Conservation (phyloP, 2,888 invertebrate genomes). For the Pachycephus smyrnensis region DNA sequence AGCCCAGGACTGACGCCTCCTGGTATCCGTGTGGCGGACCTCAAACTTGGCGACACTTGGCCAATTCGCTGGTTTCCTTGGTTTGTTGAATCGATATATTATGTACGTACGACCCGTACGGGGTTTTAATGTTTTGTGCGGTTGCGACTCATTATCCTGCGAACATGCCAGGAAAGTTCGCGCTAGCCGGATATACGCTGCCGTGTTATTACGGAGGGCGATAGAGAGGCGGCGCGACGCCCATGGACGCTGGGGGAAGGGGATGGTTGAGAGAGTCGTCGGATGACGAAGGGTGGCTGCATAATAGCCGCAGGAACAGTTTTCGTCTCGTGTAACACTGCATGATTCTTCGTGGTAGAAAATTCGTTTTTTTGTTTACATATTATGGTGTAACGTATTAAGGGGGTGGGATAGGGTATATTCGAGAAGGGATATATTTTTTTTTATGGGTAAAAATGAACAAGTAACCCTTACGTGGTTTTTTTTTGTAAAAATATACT, state of each 20-base stretch:
- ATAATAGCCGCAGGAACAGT: neutral
- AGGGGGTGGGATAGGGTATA: neutral
- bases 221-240: neutral
- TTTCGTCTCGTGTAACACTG: neutral
- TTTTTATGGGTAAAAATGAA: neutral
- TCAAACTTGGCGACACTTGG: constrained; percentile 53
- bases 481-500: neutral
- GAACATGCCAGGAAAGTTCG: constrained; percentile 6
- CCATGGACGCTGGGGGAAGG: neutral
- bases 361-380: neutral
- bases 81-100: constrained; percentile 55
- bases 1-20: constrained; percentile 23
- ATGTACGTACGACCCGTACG: constrained; percentile 13
- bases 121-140: constrained; percentile 7
- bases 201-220: neutral
- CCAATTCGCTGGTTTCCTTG: constrained; percentile 48
- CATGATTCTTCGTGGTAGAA: neutral
- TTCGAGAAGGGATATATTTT: neutral
- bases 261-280: neutral
- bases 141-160: constrained; percentile 12
- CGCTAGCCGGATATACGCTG: neutral
- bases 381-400: neutral
- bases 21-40: constrained; percentile 28
- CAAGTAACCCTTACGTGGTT: too few species aligned
- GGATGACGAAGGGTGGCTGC: neutral